phyloP scores from a whole-genome alignment of 2,113 vertebrate genomes.

The Amazona guildingii region DNA sequence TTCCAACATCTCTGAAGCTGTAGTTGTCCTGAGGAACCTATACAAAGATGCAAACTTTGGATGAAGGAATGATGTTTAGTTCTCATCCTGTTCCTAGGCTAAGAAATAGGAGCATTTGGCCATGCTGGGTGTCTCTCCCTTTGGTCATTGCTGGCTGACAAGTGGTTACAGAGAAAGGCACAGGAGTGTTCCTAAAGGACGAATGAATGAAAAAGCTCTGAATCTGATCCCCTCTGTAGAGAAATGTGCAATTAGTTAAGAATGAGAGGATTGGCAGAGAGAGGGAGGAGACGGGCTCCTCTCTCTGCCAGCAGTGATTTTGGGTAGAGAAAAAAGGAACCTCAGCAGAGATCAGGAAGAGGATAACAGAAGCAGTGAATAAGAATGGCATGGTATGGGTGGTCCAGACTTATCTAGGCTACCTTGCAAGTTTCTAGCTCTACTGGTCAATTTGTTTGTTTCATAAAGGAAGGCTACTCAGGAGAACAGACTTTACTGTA shows the following conservation, averaged over 20 bases:
- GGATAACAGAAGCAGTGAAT: neutral
- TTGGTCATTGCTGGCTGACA: neutral
- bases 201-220: neutral
- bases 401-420: neutral
- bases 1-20: neutral
- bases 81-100: neutral
- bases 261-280: neutral
- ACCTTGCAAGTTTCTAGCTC: neutral
- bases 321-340: neutral
- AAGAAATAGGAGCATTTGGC: neutral
- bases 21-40: neutral
- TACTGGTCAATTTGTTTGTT: neutral
- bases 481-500: neutral
- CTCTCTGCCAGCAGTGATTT: neutral
- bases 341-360: neutral
- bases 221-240: neutral
- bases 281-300: neutral
- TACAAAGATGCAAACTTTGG: neutral
- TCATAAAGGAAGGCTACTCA: neutral
- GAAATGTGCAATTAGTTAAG: neutral
- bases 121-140: neutral
- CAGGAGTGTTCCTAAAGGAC: neutral
- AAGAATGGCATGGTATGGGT: rapidly evolving
- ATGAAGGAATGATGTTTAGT: neutral
- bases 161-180: neutral